A percentile compares a stretch with the other conserved stretches of the same genome.
Evolutionary conservation across 2,113 vertebrate species (phyloP).

Genomic region (Xiphorhynchus elegans): DNA sequence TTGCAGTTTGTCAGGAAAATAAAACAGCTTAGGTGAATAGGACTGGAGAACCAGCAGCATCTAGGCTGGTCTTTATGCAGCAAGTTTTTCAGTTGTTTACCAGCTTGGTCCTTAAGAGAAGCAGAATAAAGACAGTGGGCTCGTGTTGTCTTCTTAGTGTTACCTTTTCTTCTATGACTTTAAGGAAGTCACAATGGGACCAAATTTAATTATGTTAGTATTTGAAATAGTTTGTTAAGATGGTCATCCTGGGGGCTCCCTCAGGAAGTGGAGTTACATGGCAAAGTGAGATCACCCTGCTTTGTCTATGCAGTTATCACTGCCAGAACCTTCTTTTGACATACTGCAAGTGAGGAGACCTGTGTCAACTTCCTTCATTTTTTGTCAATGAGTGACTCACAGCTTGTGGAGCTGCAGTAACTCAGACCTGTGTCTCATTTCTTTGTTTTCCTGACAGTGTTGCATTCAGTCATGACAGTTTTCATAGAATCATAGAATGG

Average conservation of each 20-base stretch:
- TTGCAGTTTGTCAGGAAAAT: not conserved
- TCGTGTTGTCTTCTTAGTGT: not conserved
- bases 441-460: not conserved
- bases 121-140: not conserved
- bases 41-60: not conserved
- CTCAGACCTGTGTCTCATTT: not conserved
- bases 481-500: not conserved
- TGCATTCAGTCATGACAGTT: not conserved
- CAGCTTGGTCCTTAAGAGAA: not conserved
- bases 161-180: not conserved
- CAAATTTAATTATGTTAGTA: not conserved
- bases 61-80: not conserved
- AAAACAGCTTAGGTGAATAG: not conserved
- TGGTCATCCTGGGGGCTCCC: no score
- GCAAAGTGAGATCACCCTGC: not conserved
- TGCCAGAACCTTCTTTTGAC: not conserved
- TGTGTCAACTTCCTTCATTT: not conserved
- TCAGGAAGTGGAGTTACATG: not conserved
- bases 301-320: not conserved
- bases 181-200: not conserved
- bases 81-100: not conserved
- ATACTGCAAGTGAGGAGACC: not conserved
- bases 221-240: not conserved
- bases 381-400: not conserved
- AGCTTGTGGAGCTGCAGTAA: not conserved